These are phyloP conservation scores for Campylorhamphus procurvoides DNA, from an alignment of 2,113 vertebrate species.

Conservation along the genomic window DNA sequence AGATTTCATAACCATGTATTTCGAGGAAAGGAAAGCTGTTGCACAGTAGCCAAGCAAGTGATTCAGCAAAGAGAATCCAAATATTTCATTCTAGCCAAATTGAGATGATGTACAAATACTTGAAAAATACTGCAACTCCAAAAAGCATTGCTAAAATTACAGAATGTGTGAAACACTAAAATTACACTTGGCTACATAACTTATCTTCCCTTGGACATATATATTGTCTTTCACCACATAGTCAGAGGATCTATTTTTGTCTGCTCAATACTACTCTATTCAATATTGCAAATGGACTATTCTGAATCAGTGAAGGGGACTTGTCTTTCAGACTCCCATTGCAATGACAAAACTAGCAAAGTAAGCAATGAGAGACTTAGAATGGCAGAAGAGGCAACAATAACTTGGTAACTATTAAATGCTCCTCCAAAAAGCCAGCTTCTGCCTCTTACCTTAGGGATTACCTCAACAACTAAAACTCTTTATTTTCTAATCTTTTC, in stretches of 20 bases:
- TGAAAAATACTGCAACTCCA: background rate
- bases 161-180: slow-evolving; percentile 1
- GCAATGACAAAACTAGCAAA: background rate
- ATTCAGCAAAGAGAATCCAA: slow-evolving; percentile 25
- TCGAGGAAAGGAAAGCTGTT: background rate
- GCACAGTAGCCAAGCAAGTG: slow-evolving; percentile 12
- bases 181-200: background rate
- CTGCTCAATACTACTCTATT: background rate
- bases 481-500: background rate
- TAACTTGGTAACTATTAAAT: background rate
- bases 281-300: background rate
- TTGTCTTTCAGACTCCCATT: background rate
- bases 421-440: background rate
- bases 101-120: background rate
- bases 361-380: background rate
- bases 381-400: background rate
- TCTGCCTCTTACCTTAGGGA: background rate
- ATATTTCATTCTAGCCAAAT: slow-evolving; percentile 1
- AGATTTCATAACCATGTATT: background rate
- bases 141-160: background rate
- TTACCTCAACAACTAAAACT: background rate
- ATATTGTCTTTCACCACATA: background rate
- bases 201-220: background rate
- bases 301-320: background rate
- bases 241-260: background rate